Conservation (phyloP, 2,888 invertebrate genomes). For the Venustoraphidia nigricollis region DNA sequence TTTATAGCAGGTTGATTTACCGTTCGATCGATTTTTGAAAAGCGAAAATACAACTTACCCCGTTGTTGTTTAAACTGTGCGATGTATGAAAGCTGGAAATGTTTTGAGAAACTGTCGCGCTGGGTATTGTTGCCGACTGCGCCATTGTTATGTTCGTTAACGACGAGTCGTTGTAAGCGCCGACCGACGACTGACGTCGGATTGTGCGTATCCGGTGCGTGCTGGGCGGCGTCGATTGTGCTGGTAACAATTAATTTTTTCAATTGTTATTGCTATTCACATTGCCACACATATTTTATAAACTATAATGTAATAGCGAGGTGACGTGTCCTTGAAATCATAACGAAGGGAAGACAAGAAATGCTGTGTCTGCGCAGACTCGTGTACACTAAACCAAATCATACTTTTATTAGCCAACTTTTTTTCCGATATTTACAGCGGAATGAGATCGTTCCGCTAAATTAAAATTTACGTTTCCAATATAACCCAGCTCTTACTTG, state of each 20-base stretch:
- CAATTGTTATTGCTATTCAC: neutral
- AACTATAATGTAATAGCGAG: neutral
- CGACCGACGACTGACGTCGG: constrained; percentile 44
- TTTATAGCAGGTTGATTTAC: too few relatives aligned
- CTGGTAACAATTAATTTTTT: constrained; percentile 26
- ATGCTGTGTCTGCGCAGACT: neutral
- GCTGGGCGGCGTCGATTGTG: constrained; percentile 43
- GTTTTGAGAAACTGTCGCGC: constrained; percentile 29
- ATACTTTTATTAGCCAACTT: too few relatives aligned
- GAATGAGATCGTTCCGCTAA: too few relatives aligned
- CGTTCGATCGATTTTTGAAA: too few relatives aligned
- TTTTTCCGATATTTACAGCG: too few relatives aligned
- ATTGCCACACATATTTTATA: neutral
- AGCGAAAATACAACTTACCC: too few relatives aligned
- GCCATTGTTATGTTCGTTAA: constrained; percentile 14
- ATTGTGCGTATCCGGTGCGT: constrained; percentile 41
- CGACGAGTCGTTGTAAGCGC: constrained; percentile 39
- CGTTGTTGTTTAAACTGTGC: constrained; percentile 1
- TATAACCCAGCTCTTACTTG: too few relatives aligned
- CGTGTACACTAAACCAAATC: too few relatives aligned
- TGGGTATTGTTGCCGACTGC: constrained; percentile 19
- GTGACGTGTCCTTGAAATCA: neutral
- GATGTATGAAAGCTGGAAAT: constrained; percentile 6
- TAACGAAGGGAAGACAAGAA: neutral
- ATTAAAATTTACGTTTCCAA: too few relatives aligned